Conservation (phyloP, 2,888 invertebrate genomes). For the Lathronympha strigana region DNA sequence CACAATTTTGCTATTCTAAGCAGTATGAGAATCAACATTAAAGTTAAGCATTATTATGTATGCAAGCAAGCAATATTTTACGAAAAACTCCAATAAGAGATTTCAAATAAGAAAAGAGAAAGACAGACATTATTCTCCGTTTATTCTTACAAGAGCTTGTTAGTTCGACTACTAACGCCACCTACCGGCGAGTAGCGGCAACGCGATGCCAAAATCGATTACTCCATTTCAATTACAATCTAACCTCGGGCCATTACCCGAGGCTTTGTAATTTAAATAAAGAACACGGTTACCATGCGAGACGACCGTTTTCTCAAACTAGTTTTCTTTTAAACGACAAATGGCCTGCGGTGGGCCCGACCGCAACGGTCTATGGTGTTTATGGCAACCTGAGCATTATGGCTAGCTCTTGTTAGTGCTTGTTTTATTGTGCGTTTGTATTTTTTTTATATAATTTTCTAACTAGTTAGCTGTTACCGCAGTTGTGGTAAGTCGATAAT, state of each 20-base stretch:
- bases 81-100: too few species aligned
- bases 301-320: slow-evolving; percentile 45
- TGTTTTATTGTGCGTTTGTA: slow-evolving; percentile 64
- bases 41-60: too few species aligned
- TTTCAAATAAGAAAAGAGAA: too few species aligned
- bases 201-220: slow-evolving; percentile 61
- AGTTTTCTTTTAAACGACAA: slow-evolving; percentile 55
- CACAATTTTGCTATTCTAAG: background rate
- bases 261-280: slow-evolving; percentile 63
- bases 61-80: too few species aligned
- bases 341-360: slow-evolving; percentile 54
- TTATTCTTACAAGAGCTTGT: background rate
- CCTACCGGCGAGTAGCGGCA: slow-evolving; percentile 71
- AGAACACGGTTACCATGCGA: slow-evolving; percentile 45
- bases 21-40: too few species aligned
- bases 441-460: slow-evolving; percentile 57
- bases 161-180: slow-evolving; percentile 60
- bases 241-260: slow-evolving; percentile 51
- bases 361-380: slow-evolving; percentile 49
- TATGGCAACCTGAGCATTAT: slow-evolving; percentile 51
- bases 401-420: slow-evolving; percentile 64
- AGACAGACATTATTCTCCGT: background rate
- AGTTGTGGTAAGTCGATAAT: slow-evolving; percentile 37
- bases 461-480: slow-evolving; percentile 55
- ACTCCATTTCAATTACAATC: slow-evolving; percentile 50